Conservation (phyloP, 2,888 invertebrate species). For the Cyclophora albipunctata region DNA sequence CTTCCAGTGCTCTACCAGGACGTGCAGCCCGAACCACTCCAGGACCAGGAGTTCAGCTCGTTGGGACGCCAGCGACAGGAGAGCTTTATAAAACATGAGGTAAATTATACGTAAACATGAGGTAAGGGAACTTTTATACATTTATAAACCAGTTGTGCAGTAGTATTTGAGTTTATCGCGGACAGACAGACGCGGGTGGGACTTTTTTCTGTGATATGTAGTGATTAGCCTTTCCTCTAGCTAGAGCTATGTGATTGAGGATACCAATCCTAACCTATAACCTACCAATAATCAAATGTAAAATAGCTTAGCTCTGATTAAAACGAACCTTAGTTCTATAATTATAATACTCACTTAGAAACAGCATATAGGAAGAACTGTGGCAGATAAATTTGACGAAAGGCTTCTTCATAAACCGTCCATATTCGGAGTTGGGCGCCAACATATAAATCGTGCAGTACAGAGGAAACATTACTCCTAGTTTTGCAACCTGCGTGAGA, state of each 20-base stretch:
- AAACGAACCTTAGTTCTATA: too few relatives aligned
- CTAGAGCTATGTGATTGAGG: too few relatives aligned
- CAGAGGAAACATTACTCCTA: conserved; percentile 94
- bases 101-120: background rate
- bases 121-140: too few relatives aligned
- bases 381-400: conserved; percentile 99
- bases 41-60: conserved; percentile 88
- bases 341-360: conserved; percentile 85
- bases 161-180: too few relatives aligned
- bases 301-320: too few relatives aligned
- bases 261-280: too few relatives aligned
- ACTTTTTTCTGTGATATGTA: too few relatives aligned
- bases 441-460: conserved; percentile 95
- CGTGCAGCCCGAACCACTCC: conserved; percentile 86
- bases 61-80: conserved; percentile 95
- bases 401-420: conserved; percentile 95
- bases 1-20: conserved; percentile 85
- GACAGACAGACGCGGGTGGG: too few relatives aligned
- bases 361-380: conserved; percentile 96
- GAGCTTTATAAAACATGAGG: conserved; percentile 76
- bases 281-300: too few relatives aligned
- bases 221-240: too few relatives aligned
- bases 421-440: conserved; percentile 90
- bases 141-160: too few relatives aligned
- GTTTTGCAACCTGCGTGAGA: conserved; percentile 85